Conservation (phyloP, 2,888 invertebrate species). For the Parelbella ahira region DNA sequence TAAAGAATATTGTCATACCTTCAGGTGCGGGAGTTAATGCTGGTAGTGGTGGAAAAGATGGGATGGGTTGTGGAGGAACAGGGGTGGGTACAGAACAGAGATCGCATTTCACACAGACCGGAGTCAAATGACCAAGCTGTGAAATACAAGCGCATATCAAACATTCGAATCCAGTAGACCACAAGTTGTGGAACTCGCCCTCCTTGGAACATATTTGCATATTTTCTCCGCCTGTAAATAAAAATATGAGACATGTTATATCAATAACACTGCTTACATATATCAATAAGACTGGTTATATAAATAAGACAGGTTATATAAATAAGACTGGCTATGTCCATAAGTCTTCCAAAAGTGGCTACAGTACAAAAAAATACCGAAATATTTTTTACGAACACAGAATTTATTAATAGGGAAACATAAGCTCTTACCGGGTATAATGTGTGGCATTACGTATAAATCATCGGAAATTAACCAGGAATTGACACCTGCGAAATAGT, state of each 20-base stretch:
- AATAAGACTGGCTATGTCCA: too few relatives aligned
- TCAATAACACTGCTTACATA: too few relatives aligned
- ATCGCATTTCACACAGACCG: conserved; percentile 52
- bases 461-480: conserved; percentile 21
- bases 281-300: too few relatives aligned
- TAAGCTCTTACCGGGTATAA: conserved; percentile 43
- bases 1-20: too few relatives aligned
- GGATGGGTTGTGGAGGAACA: conserved; percentile 18
- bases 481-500: conserved; percentile 30
- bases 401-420: too few relatives aligned
- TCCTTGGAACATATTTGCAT: conserved; percentile 40
- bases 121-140: conserved; percentile 38
- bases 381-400: too few relatives aligned
- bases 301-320: too few relatives aligned
- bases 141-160: conserved; percentile 54
- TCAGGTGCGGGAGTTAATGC: conserved; percentile 9
- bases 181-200: conserved; percentile 51
- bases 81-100: conserved; percentile 35
- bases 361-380: too few relatives aligned
- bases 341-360: too few relatives aligned
- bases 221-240: conserved; percentile 41
- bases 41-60: conserved; percentile 23
- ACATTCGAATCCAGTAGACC: conserved; percentile 42
- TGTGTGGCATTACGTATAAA: conserved; percentile 26
- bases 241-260: not conserved